These are phyloP conservation scores for Esox niger DNA, from an alignment of 2,113 vertebrate genomes.

Conservation along the genomic window DNA sequence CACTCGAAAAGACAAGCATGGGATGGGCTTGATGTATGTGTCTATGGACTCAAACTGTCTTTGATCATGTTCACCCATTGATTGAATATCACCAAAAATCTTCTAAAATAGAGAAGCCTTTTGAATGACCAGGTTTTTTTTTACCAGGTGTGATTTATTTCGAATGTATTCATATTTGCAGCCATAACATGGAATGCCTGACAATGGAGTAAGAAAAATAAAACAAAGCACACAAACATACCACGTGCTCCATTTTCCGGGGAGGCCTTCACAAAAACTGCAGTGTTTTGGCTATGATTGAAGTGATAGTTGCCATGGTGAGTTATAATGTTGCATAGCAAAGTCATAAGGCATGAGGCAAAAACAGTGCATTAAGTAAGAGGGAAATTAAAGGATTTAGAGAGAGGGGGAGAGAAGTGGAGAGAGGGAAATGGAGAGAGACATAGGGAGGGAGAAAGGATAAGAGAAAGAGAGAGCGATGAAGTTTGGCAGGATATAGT, in stretches of 20 bases:
- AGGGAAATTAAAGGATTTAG: slow-evolving; percentile 4
- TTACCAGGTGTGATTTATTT: too few relatives aligned
- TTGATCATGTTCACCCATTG: too few relatives aligned
- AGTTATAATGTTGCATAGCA: slow-evolving; percentile 52
- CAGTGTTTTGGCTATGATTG: slow-evolving; percentile 17
- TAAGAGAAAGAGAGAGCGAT: not conserved
- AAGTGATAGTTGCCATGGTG: slow-evolving; percentile 61
- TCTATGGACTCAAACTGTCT: too few relatives aligned
- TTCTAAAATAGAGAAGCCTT: too few relatives aligned
- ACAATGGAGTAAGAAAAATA: too few relatives aligned
- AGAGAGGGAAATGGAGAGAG: not conserved
- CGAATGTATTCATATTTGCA: too few relatives aligned
- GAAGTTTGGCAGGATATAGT: too few relatives aligned
- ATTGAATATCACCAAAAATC: too few relatives aligned
- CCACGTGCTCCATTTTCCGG: slow-evolving; percentile 8
- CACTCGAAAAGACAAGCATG: not conserved
- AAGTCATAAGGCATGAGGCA: slow-evolving; percentile 43
- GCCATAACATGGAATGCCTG: too few relatives aligned
- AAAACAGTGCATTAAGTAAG: slow-evolving; percentile 46
- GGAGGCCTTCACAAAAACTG: slow-evolving; percentile 37
- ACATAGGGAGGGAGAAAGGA: not conserved
- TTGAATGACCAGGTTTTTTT: too few relatives aligned
- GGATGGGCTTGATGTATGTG: not conserved
- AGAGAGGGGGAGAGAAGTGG: too few relatives aligned
- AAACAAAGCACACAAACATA: slow-evolving; percentile 15